Conservation (phyloP, 64 coral and sea anemone species). For the Montipora cactus region DNA sequence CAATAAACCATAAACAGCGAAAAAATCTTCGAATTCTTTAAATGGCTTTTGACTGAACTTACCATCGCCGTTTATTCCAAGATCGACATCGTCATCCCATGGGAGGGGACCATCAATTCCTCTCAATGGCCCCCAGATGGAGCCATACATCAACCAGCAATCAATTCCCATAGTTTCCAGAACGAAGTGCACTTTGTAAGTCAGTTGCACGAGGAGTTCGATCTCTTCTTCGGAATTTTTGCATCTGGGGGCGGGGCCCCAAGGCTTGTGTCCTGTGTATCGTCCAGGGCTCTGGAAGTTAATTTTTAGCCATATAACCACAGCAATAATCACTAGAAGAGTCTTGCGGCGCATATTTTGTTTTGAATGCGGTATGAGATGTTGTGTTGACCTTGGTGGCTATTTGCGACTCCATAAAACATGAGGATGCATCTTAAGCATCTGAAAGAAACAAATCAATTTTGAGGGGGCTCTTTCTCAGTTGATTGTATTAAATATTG, state of each 20-base stretch:
- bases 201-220: constrained; percentile 20
- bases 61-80: constrained; percentile 49
- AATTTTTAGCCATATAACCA: neutral
- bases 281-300: constrained; percentile 18
- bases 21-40: constrained; percentile 35
- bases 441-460: no score
- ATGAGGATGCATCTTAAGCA: no score
- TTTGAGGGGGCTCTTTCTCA: no score
- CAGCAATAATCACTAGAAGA: neutral
- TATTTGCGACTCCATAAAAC: no score
- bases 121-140: constrained; percentile 53
- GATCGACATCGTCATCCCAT: constrained; percentile 71
- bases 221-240: constrained; percentile 64
- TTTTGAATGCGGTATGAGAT: no score
- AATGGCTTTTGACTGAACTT: constrained; percentile 13
- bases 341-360: neutral
- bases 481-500: no score
- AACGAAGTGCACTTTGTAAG: constrained; percentile 52
- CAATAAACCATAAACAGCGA: constrained; percentile 1
- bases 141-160: constrained; percentile 76
- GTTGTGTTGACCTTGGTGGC: no score
- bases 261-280: constrained; percentile 33
- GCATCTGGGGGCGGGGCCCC: constrained; percentile 35
- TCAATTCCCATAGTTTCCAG: constrained; percentile 46
- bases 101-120: constrained; percentile 46